These are phyloP conservation scores for Bryconaethiops microstoma DNA, from an alignment of 2,797 vertebrate species.

Conservation along the genomic window DNA sequence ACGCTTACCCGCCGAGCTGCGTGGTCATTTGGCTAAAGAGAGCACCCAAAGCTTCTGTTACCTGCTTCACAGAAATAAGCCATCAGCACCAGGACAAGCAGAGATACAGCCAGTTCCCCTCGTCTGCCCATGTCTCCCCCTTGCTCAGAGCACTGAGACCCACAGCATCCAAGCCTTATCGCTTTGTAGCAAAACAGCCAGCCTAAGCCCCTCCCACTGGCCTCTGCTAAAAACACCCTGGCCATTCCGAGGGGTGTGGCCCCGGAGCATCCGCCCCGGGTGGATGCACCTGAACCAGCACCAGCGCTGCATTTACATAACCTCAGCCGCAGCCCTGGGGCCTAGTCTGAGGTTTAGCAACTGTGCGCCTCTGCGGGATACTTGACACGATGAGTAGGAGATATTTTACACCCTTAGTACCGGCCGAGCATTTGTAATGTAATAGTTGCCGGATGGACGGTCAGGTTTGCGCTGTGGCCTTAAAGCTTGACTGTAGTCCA, in stretches of 20 bases:
- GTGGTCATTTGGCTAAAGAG: neutral
- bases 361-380: constrained; percentile 20
- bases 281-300: constrained; percentile 36
- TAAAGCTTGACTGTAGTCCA: neutral
- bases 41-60: constrained; percentile 47
- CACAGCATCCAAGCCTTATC: constrained; percentile 40
- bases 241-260: constrained; percentile 17
- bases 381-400: constrained; percentile 44
- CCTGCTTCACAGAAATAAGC: constrained; percentile 71
- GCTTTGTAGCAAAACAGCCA: constrained; percentile 63
- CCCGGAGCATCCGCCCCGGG: constrained; percentile 23
- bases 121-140: constrained; percentile 56
- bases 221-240: constrained; percentile 18
- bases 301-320: constrained; percentile 35
- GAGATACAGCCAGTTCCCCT: constrained; percentile 62
- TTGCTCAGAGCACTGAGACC: constrained; percentile 46
- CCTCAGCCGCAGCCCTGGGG: constrained; percentile 18
- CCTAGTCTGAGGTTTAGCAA: constrained; percentile 19
- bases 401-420: constrained; percentile 26
- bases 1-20: no score
- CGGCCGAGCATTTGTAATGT: neutral
- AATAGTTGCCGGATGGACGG: neutral
- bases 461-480: neutral
- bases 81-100: constrained; percentile 66
- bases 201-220: constrained; percentile 61